Conservation (phyloP, 2,888 invertebrate genomes). For the Scaptomyza cyrtandrae region DNA sequence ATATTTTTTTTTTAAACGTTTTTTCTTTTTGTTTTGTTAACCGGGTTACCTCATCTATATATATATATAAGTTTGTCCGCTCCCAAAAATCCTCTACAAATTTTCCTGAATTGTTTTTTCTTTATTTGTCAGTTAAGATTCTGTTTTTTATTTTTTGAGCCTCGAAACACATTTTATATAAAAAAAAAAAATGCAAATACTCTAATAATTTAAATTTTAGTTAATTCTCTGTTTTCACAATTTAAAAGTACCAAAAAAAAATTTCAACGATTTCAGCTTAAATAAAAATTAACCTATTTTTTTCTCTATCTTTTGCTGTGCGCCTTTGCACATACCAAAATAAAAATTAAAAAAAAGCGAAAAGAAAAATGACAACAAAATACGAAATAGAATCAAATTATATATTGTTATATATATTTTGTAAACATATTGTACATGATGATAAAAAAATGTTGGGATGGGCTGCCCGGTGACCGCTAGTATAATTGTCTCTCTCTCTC, state of each 20-base stretch:
- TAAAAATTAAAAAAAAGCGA: constrained; percentile 13
- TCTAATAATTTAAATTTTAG: constrained; percentile 57
- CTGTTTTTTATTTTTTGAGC: constrained; percentile 20
- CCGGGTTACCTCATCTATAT: constrained; percentile 38
- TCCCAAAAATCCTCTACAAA: constrained; percentile 45
- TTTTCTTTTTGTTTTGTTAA: constrained; percentile 14
- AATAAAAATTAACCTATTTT: constrained; percentile 20
- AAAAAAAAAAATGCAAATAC: constrained; percentile 45
- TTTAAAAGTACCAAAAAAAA: constrained; percentile 46
- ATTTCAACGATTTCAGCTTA: constrained; percentile 61
- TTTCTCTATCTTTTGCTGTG: constrained; percentile 45
- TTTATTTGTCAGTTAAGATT: constrained; percentile 36
- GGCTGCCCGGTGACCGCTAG: constrained; percentile 85
- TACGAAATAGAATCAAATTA: constrained; percentile 67
- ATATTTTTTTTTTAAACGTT: constrained; percentile 9
- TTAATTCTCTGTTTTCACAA: constrained; percentile 67
- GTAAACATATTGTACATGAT: constrained; percentile 79
- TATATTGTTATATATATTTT: constrained; percentile 69
- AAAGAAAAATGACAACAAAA: constrained; percentile 3
- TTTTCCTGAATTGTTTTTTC: constrained; percentile 24
- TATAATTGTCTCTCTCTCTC: constrained; percentile 72
- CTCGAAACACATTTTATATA: constrained; percentile 61
- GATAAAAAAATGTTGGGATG: constrained; percentile 85
- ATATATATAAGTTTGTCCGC: constrained; percentile 44
- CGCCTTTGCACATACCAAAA: constrained; percentile 42